These are phyloP conservation scores for Rhynchonycteris naso DNA, from an alignment of 2,797 vertebrate species.

Conservation along the genomic window DNA sequence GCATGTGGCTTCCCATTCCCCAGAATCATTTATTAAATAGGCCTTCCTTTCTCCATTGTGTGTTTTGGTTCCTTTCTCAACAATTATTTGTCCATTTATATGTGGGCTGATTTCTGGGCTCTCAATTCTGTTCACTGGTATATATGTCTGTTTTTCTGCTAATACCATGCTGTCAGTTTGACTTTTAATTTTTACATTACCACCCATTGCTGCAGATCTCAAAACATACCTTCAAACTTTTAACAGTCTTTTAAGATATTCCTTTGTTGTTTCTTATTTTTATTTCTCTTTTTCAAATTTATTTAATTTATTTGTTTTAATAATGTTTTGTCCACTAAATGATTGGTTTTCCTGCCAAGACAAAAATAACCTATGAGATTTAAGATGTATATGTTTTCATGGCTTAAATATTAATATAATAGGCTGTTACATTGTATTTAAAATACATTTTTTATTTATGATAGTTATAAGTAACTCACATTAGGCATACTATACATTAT, in stretches of 20 bases:
- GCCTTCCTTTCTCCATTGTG: no score
- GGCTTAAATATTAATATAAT: background rate
- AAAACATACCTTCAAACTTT: background rate
- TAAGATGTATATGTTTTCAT: background rate
- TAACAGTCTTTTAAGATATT: background rate
- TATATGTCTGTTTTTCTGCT: no score
- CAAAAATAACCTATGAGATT: background rate
- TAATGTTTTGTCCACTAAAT: background rate
- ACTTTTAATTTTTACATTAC: constrained; percentile 21
- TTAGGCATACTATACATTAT: background rate
- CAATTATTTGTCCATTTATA: no score
- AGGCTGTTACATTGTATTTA: background rate
- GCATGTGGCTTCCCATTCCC: no score
- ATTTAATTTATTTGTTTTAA: background rate
- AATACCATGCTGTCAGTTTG: background rate
- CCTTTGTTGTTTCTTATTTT: background rate
- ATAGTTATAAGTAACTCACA: background rate
- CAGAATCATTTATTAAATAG: no score
- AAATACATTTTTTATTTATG: background rate
- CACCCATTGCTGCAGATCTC: background rate
- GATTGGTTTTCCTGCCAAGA: background rate
- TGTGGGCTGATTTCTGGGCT: no score
- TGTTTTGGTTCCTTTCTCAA: no score
- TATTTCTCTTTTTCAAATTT: background rate
- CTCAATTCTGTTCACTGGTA: no score